Conservation (phyloP, 1,140 invertebrate species). For the Campoletis sonorensis region DNA sequence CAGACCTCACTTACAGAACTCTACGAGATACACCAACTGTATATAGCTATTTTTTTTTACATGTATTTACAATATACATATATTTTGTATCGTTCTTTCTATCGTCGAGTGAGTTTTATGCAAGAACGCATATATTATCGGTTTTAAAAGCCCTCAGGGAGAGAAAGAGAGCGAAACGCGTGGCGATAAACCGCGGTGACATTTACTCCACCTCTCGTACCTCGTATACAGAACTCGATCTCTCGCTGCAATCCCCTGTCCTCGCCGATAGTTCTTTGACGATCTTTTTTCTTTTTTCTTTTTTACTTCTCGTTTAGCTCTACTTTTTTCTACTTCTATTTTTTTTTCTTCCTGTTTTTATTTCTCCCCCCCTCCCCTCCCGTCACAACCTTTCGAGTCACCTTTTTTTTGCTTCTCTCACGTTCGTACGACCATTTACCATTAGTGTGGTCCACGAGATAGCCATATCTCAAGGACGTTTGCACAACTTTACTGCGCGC, state of each 20-base stretch:
- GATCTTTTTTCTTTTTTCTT: constrained; percentile 43
- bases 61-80: neutral
- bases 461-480: constrained; percentile 21
- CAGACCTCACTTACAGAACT: constrained; percentile 8
- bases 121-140: constrained; percentile 57
- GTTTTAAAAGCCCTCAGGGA: constrained; percentile 40
- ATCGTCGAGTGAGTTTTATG: constrained; percentile 44
- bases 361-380: neutral
- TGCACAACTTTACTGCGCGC: constrained; percentile 3
- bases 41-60: neutral
- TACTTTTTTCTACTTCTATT: neutral
- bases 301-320: constrained; percentile 19
- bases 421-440: constrained; percentile 41
- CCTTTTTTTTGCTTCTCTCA: constrained; percentile 25
- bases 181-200: constrained; percentile 57
- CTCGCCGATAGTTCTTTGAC: constrained; percentile 51
- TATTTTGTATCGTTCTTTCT: neutral
- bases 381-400: neutral
- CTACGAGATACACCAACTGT: neutral
- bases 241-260: constrained; percentile 50
- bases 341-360: neutral
- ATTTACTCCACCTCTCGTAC: constrained; percentile 60
- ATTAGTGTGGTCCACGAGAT: constrained; percentile 13
- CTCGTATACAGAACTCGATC: constrained; percentile 43
- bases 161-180: constrained; percentile 45